Conservation (phyloP, 1,140 invertebrate species). For the Polyergus mexicanus region DNA sequence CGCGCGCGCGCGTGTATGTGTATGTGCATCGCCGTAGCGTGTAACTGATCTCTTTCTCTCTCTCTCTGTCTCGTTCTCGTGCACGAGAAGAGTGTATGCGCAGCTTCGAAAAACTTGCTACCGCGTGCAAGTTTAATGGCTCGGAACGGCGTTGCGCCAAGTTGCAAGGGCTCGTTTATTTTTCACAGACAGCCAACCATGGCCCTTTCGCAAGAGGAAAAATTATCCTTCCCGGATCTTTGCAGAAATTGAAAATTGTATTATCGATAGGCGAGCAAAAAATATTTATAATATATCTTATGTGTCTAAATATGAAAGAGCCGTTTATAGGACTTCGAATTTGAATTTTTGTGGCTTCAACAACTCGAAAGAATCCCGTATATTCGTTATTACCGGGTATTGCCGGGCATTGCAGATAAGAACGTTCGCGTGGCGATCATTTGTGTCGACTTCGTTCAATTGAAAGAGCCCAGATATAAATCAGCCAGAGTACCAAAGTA, state of each 20-base stretch:
- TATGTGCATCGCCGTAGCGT: constrained; percentile 44
- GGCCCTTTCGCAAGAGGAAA: constrained; percentile 25
- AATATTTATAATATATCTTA: constrained; percentile 20
- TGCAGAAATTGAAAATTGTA: constrained; percentile 44
- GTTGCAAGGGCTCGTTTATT: constrained; percentile 71
- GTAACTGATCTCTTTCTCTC: constrained; percentile 47
- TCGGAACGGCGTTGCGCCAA: constrained; percentile 72
- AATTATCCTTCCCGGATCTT: constrained; percentile 23
- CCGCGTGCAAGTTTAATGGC: constrained; percentile 69
- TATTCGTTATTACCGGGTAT: constrained; percentile 25
- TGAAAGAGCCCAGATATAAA: constrained; percentile 51
- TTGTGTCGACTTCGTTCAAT: constrained; percentile 57
- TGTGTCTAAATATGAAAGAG: not conserved
- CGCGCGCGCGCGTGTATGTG: constrained; percentile 18
- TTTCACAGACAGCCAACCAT: constrained; percentile 57
- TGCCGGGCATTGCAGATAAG: not conserved
- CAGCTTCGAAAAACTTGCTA: constrained; percentile 71
- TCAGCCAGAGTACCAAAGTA: constrained; percentile 45
- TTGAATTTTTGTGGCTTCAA: not conserved
- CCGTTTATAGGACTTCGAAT: not conserved
- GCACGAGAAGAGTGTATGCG: constrained; percentile 52
- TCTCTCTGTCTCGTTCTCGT: constrained; percentile 36
- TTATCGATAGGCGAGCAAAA: constrained; percentile 26
- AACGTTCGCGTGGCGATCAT: constrained; percentile 49
- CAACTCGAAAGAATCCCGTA: not conserved